These are phyloP conservation scores for Calephelis nemesis DNA, from an alignment of 1,140 invertebrate species.

Conservation along the genomic window DNA sequence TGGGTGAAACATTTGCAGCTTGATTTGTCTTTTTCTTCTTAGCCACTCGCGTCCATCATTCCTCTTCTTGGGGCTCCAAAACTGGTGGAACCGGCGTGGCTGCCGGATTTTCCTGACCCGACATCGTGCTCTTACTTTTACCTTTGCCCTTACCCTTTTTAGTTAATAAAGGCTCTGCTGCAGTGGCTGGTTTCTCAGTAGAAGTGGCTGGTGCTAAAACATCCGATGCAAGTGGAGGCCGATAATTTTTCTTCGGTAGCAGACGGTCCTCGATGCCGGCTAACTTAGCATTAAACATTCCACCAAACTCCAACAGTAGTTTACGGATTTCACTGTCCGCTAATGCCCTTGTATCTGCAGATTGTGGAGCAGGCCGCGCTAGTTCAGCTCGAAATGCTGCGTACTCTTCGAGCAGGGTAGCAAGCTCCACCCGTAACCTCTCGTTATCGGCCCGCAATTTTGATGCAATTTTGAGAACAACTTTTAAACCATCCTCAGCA, in stretches of 20 bases:
- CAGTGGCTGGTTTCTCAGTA: too few species aligned
- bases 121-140: too few species aligned
- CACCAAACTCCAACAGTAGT: constrained; percentile 1
- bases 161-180: too few species aligned
- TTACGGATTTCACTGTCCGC: not conserved
- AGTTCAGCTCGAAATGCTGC: not conserved
- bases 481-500: not conserved
- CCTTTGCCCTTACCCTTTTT: too few species aligned
- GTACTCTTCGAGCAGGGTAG: constrained; percentile 15
- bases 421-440: constrained; percentile 3
- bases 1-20: too few species aligned
- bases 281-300: not conserved
- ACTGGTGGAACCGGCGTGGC: too few species aligned
- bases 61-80: too few species aligned
- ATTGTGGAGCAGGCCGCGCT: not conserved
- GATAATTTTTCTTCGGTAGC: not conserved
- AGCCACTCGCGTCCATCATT: too few species aligned
- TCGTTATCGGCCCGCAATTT: constrained; percentile 25
- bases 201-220: too few species aligned
- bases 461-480: constrained; percentile 19
- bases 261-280: not conserved
- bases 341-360: too few species aligned
- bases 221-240: not conserved
- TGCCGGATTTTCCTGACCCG: too few species aligned
- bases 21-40: too few species aligned